phyloP scores from a whole-genome alignment of 2,888 invertebrate species.

The Caenorhabditis virilis region DNA sequence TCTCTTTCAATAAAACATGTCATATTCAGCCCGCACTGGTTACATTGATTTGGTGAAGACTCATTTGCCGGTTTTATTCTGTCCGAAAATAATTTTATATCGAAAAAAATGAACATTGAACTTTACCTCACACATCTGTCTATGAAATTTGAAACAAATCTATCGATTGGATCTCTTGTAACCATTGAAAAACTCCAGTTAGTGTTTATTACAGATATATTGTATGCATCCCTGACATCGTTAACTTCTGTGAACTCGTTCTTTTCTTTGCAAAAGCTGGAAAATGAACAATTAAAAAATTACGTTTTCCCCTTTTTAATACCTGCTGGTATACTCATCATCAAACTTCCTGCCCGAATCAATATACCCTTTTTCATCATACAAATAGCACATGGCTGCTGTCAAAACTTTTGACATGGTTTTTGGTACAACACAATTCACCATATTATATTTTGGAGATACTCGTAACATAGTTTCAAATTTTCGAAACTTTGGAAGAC shows the following conservation, averaged over 20 bases:
- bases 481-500: slow-evolving; percentile 14
- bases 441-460: slow-evolving; percentile 43
- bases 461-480: slow-evolving; percentile 34
- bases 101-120: neutral
- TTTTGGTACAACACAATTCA: slow-evolving; percentile 52
- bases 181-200: slow-evolving; percentile 45
- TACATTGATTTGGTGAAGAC: slow-evolving; percentile 37
- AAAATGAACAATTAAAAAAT: neutral
- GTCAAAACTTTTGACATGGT: slow-evolving; percentile 54
- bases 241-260: slow-evolving; percentile 40
- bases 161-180: slow-evolving; percentile 52
- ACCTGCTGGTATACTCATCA: slow-evolving; percentile 9
- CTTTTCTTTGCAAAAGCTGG: slow-evolving; percentile 46
- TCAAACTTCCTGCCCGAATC: slow-evolving; percentile 18
- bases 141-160: slow-evolving; percentile 56
- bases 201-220: slow-evolving; percentile 15
- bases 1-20: slow-evolving; percentile 56
- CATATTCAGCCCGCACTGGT: slow-evolving; percentile 54
- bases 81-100: neutral
- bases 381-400: slow-evolving; percentile 49
- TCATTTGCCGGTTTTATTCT: slow-evolving; percentile 8
- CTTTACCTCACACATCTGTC: slow-evolving; percentile 55
- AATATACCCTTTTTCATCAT: slow-evolving; percentile 34
- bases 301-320: neutral
- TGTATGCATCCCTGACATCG: slow-evolving; percentile 10